These are phyloP conservation scores for Anorthoa munda DNA, from an alignment of 2,888 invertebrate genomes.

Conservation along the genomic window DNA sequence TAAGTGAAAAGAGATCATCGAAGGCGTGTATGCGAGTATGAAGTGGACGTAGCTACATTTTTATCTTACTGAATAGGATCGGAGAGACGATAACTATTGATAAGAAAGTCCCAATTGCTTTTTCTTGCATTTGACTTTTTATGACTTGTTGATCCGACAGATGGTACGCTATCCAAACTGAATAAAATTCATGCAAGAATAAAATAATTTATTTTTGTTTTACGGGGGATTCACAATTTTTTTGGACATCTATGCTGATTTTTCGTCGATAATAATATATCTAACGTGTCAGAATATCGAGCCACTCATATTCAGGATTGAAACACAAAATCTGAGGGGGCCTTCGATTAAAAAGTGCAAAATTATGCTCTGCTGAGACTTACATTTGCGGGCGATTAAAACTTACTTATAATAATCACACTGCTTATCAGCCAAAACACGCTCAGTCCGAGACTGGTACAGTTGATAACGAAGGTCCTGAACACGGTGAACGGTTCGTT, in stretches of 20 bases:
- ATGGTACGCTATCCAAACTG: too few relatives aligned
- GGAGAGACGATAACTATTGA: constrained; percentile 24
- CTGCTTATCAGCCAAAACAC: constrained; percentile 79
- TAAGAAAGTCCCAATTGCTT: constrained; percentile 21
- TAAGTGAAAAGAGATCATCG: neutral
- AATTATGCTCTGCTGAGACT: neutral
- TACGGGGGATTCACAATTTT: too few relatives aligned
- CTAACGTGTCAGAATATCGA: neutral
- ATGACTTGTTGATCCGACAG: too few relatives aligned
- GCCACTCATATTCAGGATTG: neutral
- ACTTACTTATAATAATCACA: constrained; percentile 80
- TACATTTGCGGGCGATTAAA: neutral
- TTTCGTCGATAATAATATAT: neutral
- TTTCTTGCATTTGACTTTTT: constrained; percentile 9
- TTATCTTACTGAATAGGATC: constrained; percentile 21
- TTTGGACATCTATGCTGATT: too few relatives aligned
- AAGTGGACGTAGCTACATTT: neutral
- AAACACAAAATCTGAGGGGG: neutral
- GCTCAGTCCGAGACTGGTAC: constrained; percentile 73
- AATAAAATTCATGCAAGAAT: too few relatives aligned
- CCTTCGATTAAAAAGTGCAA: neutral
- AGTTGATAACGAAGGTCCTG: constrained; percentile 81
- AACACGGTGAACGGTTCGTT: constrained; percentile 76
- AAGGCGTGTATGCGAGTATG: too few relatives aligned
- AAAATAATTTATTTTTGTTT: too few relatives aligned